Conservation (phyloP, 2,797 vertebrate species). For the Cephalopachus bancanus region DNA sequence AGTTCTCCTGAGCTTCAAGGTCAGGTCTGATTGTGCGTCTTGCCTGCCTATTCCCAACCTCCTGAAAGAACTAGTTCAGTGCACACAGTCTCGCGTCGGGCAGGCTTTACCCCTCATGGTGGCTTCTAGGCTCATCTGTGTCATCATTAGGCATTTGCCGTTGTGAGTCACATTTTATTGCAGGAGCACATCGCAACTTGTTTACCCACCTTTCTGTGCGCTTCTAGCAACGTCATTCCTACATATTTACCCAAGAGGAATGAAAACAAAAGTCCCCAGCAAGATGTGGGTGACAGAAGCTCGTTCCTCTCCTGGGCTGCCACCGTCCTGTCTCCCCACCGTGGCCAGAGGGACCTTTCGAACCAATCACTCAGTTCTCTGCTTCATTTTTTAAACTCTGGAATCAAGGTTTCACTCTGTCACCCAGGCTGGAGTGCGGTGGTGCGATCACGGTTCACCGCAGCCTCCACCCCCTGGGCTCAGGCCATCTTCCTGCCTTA, state of each 20-base stretch:
- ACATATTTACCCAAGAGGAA: slow-evolving; percentile 52
- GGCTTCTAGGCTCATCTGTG: neutral
- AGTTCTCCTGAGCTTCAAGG: neutral
- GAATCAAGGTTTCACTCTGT: too few species aligned
- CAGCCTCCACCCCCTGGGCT: too few species aligned
- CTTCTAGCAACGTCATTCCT: slow-evolving; percentile 46
- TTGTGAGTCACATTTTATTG: slow-evolving; percentile 50
- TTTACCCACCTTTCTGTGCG: neutral
- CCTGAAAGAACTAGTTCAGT: neutral
- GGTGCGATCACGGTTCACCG: too few species aligned
- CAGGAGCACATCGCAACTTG: neutral
- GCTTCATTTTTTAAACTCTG: neutral
- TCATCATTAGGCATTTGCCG: neutral
- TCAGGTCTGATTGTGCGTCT: neutral
- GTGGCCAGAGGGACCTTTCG: slow-evolving; percentile 6
- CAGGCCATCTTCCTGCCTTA: too few species aligned
- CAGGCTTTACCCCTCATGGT: neutral
- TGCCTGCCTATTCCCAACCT: neutral
- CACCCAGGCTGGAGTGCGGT: too few species aligned
- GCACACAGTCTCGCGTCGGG: neutral
- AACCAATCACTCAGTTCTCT: slow-evolving; percentile 49
- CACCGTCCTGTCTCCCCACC: neutral
- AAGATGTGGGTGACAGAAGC: neutral
- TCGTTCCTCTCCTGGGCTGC: neutral
- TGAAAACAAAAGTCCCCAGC: slow-evolving; percentile 25